These are phyloP conservation scores for Neomorphus geoffroyi DNA, from an alignment of 2,797 vertebrate species.

Conservation along the genomic window DNA sequence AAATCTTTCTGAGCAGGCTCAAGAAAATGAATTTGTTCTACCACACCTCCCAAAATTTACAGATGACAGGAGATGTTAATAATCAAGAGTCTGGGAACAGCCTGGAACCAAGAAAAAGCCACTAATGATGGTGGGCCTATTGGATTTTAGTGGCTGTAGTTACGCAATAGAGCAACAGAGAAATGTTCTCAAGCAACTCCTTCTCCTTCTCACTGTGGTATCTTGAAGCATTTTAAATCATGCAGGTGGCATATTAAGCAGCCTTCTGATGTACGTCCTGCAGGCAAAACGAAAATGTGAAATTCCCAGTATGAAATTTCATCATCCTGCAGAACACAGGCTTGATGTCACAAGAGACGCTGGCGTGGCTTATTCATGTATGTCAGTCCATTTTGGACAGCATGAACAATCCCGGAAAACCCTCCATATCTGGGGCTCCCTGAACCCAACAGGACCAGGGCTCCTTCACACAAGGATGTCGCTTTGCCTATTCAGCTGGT, in stretches of 20 bases:
- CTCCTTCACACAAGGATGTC: not conserved
- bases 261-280: rapidly evolving
- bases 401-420: not conserved
- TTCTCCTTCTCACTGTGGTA: not conserved
- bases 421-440: not conserved
- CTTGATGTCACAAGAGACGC: not conserved
- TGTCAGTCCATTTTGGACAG: not conserved
- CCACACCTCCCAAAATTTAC: not conserved
- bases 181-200: not conserved
- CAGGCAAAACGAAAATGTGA: not conserved
- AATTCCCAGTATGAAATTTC: not conserved
- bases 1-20: not conserved
- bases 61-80: not conserved
- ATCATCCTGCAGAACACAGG: not conserved
- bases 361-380: not conserved
- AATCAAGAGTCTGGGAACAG: not conserved
- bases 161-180: not conserved
- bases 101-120: not conserved
- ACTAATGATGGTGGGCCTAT: not conserved
- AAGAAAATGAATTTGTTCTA: not conserved
- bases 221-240: not conserved
- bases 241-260: not conserved
- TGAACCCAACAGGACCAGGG: not conserved
- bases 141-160: not conserved
- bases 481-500: not conserved